Percentiles rank a stretch among this genome's conserved stretches.
Evolutionary conservation across 2,888 invertebrate species (phyloP).

Genomic region (Drosophila eohydei): DNA sequence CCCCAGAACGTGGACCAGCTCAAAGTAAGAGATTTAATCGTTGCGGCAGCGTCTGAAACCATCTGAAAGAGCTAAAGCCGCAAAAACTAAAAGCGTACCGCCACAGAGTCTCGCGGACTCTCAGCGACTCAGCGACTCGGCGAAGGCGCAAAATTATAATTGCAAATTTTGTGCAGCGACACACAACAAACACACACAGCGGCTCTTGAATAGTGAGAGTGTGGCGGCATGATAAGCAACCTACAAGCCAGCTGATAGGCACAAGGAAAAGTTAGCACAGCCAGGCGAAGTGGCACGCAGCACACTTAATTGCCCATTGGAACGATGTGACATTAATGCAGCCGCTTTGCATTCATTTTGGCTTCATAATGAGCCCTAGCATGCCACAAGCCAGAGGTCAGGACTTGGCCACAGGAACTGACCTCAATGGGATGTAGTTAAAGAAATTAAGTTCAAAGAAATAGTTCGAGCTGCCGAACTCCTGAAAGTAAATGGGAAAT

Average conservation of each 20-base stretch:
- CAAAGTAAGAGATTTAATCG: slow-evolving; percentile 64
- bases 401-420: slow-evolving; percentile 9
- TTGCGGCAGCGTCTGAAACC: slow-evolving; percentile 52
- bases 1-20: slow-evolving; percentile 43
- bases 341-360: slow-evolving; percentile 80
- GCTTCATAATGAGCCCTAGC: slow-evolving; percentile 63
- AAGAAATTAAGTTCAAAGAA: slow-evolving; percentile 6
- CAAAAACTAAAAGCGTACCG: slow-evolving; percentile 64
- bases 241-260: slow-evolving; percentile 61
- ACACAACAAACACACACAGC: slow-evolving; percentile 18
- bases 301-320: slow-evolving; percentile 49
- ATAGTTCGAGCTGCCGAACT: neutral
- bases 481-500: neutral
- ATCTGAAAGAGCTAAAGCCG: slow-evolving; percentile 50
- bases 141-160: slow-evolving; percentile 77
- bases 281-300: slow-evolving; percentile 51
- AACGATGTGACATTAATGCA: slow-evolving; percentile 72
- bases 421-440: slow-evolving; percentile 15
- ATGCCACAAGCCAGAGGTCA: slow-evolving; percentile 54
- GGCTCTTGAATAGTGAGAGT: slow-evolving; percentile 65
- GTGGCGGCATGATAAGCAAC: slow-evolving; percentile 74
- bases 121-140: slow-evolving; percentile 26
- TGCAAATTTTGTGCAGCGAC: slow-evolving; percentile 69
- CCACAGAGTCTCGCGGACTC: slow-evolving; percentile 55
- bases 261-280: slow-evolving; percentile 16